These are phyloP conservation scores for Theropithecus gelada DNA, from an alignment of 2,113 vertebrate species.

Conservation along the genomic window DNA sequence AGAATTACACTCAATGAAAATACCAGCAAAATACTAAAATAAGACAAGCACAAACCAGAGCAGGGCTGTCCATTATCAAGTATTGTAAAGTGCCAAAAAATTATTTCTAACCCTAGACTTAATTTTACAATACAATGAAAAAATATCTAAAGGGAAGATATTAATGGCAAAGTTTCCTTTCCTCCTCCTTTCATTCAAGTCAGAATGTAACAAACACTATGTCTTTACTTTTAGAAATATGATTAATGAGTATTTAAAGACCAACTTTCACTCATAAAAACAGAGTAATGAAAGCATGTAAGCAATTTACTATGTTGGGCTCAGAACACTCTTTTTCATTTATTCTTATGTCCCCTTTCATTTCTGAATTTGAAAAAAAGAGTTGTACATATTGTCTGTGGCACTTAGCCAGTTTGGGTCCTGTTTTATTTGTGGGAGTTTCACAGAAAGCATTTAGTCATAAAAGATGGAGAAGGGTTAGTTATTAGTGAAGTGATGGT, in stretches of 20 bases:
- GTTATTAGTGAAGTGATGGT: neutral
- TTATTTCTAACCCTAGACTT: neutral
- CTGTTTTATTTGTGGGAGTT: neutral
- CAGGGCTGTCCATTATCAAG: neutral
- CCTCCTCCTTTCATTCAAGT: neutral
- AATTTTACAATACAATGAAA: slow-evolving; percentile 17
- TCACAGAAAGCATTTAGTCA: neutral
- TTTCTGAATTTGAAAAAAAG: neutral
- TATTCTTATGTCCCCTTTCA: slow-evolving; percentile 15
- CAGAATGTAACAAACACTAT: neutral
- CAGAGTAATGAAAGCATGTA: neutral
- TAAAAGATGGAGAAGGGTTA: neutral
- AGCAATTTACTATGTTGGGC: neutral
- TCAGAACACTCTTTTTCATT: slow-evolving; percentile 24
- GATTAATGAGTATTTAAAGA: neutral
- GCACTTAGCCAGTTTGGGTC: neutral
- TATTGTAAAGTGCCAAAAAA: neutral
- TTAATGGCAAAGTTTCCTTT: neutral
- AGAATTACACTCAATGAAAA: neutral
- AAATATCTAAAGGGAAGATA: neutral
- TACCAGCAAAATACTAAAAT: neutral
- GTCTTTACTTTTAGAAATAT: slow-evolving; percentile 3
- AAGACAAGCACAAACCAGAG: neutral
- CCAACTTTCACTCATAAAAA: neutral
- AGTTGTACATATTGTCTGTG: neutral